Conservation (phyloP, 2,888 invertebrate species). For the Eilema caniola region DNA sequence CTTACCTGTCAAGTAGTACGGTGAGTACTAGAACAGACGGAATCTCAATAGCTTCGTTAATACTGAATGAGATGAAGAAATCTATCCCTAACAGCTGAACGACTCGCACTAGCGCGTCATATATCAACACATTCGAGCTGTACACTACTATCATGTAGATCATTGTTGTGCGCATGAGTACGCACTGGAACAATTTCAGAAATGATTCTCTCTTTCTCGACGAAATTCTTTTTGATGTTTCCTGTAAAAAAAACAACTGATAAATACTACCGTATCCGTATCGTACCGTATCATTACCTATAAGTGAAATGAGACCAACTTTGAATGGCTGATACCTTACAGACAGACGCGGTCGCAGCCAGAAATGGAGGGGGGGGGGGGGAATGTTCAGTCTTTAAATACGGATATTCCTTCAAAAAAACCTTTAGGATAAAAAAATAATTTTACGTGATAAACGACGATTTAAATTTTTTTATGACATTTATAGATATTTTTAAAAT, state of each 20-base stretch:
- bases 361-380: too few species aligned
- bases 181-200: neutral
- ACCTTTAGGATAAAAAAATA: too few species aligned
- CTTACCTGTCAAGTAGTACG: conserved; percentile 21
- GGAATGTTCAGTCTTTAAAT: too few species aligned
- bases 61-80: conserved; percentile 69
- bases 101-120: conserved; percentile 68
- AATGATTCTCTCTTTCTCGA: conserved; percentile 2
- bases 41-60: conserved; percentile 66
- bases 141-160: conserved; percentile 50
- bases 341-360: too few species aligned
- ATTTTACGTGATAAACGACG: too few species aligned
- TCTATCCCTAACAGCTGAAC: conserved; percentile 69
- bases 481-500: too few species aligned
- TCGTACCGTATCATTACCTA: too few species aligned
- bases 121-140: conserved; percentile 60
- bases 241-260: neutral
- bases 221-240: neutral
- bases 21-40: conserved; percentile 50
- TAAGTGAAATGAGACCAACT: too few species aligned
- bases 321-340: too few species aligned
- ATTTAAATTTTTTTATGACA: too few species aligned
- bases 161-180: conserved; percentile 10
- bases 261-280: too few species aligned
- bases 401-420: too few species aligned